Percentiles rank a stretch among this genome's conserved stretches.
Conservation (phyloP, 2,113 vertebrate genomes). For the Mormoops blainvillei region DNA sequence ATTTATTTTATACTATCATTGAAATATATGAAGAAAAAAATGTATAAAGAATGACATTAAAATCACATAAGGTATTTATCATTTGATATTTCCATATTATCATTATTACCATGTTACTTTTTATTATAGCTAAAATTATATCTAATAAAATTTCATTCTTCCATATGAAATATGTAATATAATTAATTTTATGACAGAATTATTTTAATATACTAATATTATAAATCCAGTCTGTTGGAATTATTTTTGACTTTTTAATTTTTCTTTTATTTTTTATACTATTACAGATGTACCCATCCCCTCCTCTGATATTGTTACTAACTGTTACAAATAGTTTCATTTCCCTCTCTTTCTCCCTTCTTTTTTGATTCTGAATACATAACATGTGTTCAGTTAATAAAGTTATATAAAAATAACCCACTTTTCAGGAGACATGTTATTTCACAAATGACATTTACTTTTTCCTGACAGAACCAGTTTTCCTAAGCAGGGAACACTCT, state of each 20-base stretch:
- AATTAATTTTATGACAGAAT: background rate
- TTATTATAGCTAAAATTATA: background rate
- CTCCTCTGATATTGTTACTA: background rate
- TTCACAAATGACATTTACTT: background rate
- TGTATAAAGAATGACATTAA: background rate
- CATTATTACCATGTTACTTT: background rate
- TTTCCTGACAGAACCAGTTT: background rate
- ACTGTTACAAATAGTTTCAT: too few species aligned
- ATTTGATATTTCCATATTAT: background rate
- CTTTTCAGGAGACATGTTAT: background rate
- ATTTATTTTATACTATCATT: background rate
- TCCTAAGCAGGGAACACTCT: background rate
- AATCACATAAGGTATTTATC: background rate
- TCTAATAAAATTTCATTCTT: background rate
- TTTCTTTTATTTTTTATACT: too few species aligned
- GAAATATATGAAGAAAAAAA: background rate
- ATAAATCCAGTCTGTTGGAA: background rate
- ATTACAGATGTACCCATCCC: too few species aligned
- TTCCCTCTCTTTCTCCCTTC: rapidly evolving
- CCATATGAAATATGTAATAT: background rate
- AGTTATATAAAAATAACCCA: background rate
- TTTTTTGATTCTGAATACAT: background rate
- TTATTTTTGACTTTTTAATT: background rate
- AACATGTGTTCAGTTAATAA: background rate
- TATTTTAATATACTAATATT: background rate